Evolutionary conservation across 2,888 invertebrate genomes (phyloP).

Genomic region (Euspilapteryx auroguttella): DNA sequence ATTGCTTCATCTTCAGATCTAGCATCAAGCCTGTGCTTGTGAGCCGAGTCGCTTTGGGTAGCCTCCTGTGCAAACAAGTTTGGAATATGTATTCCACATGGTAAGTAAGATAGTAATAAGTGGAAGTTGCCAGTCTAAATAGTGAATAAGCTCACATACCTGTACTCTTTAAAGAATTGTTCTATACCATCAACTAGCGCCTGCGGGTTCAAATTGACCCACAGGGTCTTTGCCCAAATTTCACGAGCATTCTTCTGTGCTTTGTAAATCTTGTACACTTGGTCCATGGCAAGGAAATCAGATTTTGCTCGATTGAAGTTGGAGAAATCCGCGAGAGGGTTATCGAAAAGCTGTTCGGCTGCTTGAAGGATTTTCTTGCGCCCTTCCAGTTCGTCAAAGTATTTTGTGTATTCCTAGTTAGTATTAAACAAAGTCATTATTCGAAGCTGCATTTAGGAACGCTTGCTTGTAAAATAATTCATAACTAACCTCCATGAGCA

Average conservation of each 20-base stretch:
- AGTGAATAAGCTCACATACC: too few species aligned
- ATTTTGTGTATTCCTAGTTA: constrained; percentile 60
- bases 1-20: constrained; percentile 85
- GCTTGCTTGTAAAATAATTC: too few species aligned
- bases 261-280: constrained; percentile 76
- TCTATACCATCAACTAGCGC: constrained; percentile 86
- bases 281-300: constrained; percentile 69
- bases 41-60: constrained; percentile 65
- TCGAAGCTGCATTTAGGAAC: too few species aligned
- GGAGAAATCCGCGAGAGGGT: constrained; percentile 82
- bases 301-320: constrained; percentile 66
- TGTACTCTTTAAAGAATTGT: constrained; percentile 75
- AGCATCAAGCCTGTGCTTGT: constrained; percentile 68
- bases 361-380: constrained; percentile 57
- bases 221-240: constrained; percentile 83
- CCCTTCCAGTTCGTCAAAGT: constrained; percentile 68
- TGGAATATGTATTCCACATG: too few species aligned
- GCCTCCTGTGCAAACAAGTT: constrained; percentile 57
- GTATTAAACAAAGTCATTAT: too few species aligned
- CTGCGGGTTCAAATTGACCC: constrained; percentile 86
- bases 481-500: constrained; percentile 65
- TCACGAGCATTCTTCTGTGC: constrained; percentile 77
- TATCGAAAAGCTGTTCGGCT: constrained; percentile 86
- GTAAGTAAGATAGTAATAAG: too few species aligned
- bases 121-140: too few species aligned